Base-by-base conservation (phyloP, 1,140 invertebrate genomes). In the Ceratitis capitata region DNA sequence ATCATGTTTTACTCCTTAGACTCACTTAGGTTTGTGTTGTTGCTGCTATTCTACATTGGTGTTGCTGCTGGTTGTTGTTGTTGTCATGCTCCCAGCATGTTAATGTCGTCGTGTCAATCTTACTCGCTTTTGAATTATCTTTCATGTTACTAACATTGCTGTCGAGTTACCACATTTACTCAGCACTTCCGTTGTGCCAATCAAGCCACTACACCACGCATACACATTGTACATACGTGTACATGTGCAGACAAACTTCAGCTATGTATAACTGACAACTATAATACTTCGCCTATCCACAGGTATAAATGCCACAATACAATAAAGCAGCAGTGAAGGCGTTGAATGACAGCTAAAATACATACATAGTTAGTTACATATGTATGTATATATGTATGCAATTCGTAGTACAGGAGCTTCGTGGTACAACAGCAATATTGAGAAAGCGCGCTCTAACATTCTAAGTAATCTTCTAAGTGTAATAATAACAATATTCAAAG, bases 301-400 rank as follows among this genome's bases (percentile, higher is more conserved):
- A 78, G 69, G 69, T 78, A 69, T n/a, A n/a, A 2, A 4, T 49
- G 47, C 47, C n/a, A 29, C 39, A 47, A 78, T 35, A 45, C 69
- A 23, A 45, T 78, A 78, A 78, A 78, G 69, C 45, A 39, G 10
- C 69, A 42, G 39, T 39, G 35, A 78, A 42, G 35, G 39, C 69
- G 69, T 78, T 78, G 19, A 78, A 78, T 78, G 69, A 78, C 69
- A 78, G 69, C 39, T 45, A n/a, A n/a, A n/a, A n/a, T n/a, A n/a
- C n/a, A n/a, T n/a, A n/a, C n/a, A n/a, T n/a, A n/a, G n/a, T n/a
- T n/a, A n/a, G n/a, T n/a, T n/a, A n/a, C n/a, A n/a, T n/a, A n/a
- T n/a, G n/a, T n/a, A n/a, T n/a, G n/a, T n/a, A n/a, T n/a, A n/a
- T n/a, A n/a, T n/a, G n/a, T n/a, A 45, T 23, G n/a, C 19, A n/a